A percentile compares a stretch with the other conserved stretches of the same genome.
Evolutionary conservation across 2,113 vertebrate species (phyloP).

Genomic region (Deroptyus accipitrinus): DNA sequence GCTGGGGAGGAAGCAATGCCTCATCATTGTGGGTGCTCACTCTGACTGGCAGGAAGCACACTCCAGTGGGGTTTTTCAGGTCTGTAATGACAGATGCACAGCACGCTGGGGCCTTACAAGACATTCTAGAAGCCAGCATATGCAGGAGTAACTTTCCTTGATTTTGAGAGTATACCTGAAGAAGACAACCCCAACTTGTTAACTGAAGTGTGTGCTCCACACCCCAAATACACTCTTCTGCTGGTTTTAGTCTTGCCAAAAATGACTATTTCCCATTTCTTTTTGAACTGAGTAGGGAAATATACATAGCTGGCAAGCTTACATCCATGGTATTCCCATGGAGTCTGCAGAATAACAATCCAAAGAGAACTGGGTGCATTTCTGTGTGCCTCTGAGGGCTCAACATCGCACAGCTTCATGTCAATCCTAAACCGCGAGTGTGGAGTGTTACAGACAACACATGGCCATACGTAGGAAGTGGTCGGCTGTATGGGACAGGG

Average conservation of each 20-base stretch:
- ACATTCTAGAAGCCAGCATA: background rate
- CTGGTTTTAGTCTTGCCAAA: background rate
- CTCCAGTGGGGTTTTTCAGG: background rate
- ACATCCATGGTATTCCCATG: background rate
- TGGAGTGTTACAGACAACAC: background rate
- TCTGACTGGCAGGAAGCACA: conserved; percentile 25
- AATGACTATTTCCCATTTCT: background rate
- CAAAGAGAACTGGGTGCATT: background rate
- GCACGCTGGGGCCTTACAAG: background rate
- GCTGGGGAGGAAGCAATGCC: conserved; percentile 22
- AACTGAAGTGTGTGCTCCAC: background rate
- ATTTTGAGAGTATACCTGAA: background rate
- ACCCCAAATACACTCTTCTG: background rate
- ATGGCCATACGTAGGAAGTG: background rate
- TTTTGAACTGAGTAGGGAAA: background rate
- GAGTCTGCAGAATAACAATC: background rate
- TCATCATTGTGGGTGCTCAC: background rate
- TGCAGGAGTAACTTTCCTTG: background rate
- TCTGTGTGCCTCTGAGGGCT: background rate
- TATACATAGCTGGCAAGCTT: background rate
- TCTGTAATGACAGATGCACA: background rate
- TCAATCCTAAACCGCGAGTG: accelerated
- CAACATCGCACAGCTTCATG: accelerated
- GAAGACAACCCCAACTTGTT: background rate
- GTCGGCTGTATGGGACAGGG: background rate